Conservation (phyloP, 2,113 vertebrate genomes). For the Bucco capensis region DNA sequence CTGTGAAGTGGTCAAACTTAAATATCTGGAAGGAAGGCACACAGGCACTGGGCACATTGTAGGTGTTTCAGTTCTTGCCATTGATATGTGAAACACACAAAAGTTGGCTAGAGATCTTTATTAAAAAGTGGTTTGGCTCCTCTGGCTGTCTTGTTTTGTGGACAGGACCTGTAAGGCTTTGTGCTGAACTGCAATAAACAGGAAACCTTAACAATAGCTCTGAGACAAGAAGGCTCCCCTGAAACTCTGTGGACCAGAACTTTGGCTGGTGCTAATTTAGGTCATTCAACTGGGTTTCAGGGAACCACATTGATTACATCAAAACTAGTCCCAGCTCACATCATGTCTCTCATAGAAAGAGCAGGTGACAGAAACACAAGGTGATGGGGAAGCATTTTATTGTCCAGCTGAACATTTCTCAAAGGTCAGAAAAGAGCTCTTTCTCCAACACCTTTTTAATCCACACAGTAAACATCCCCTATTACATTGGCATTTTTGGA, state of each 20-base stretch:
- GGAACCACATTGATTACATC: neutral
- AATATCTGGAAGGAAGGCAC: neutral
- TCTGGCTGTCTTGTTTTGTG: neutral
- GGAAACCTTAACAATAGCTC: conserved; percentile 60
- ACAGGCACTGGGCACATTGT: neutral
- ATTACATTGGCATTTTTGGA: neutral
- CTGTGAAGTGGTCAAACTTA: neutral
- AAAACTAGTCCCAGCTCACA: neutral
- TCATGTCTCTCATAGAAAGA: fast-evolving
- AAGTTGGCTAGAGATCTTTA: neutral
- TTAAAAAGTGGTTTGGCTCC: neutral
- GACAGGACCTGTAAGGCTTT: conserved; percentile 29
- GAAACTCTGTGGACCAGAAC: neutral
- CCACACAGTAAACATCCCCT: neutral
- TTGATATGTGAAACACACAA: neutral
- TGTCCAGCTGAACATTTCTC: neutral
- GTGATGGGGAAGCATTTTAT: neutral
- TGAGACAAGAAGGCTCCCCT: conserved; percentile 52
- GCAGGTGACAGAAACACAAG: neutral
- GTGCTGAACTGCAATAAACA: conserved; percentile 55
- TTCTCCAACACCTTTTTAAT: neutral
- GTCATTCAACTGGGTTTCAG: neutral
- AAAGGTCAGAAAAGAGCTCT: neutral
- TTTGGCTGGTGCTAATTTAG: conserved; percentile 34
- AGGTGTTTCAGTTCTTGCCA: neutral